Conservation (phyloP, 2,113 vertebrate species). For the Varanus salvator region DNA sequence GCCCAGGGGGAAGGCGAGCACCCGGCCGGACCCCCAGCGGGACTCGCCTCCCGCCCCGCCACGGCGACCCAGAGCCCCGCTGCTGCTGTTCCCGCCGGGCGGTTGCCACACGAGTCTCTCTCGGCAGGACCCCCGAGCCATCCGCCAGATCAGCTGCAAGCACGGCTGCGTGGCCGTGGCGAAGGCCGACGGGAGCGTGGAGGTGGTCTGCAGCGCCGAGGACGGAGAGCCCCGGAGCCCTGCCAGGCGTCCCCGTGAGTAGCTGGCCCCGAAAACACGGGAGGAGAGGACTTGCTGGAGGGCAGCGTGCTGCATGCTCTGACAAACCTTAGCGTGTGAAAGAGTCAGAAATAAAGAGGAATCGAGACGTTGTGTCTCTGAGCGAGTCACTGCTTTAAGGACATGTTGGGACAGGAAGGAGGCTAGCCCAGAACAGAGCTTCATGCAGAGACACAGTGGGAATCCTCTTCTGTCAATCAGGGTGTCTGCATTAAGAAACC, state of each 20-base stretch:
- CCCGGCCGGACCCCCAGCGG: too few species aligned
- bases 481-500: background rate
- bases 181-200: background rate
- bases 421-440: background rate
- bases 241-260: conserved; percentile 3
- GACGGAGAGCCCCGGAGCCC: background rate
- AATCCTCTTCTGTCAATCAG: background rate
- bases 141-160: conserved; percentile 10
- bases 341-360: background rate
- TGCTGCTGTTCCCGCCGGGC: background rate
- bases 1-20: too few species aligned
- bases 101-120: background rate
- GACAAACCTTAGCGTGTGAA: background rate
- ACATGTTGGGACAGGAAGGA: background rate
- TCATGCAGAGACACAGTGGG: background rate
- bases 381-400: background rate
- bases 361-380: background rate
- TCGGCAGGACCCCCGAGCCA: background rate
- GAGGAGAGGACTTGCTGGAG: background rate
- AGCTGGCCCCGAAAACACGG: background rate
- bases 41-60: background rate
- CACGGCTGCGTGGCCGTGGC: background rate
- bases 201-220: background rate
- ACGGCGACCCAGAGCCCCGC: too few species aligned
- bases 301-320: background rate